phyloP scores from a whole-genome alignment of 2,113 vertebrate species.

The Gadus macrocephalus region DNA sequence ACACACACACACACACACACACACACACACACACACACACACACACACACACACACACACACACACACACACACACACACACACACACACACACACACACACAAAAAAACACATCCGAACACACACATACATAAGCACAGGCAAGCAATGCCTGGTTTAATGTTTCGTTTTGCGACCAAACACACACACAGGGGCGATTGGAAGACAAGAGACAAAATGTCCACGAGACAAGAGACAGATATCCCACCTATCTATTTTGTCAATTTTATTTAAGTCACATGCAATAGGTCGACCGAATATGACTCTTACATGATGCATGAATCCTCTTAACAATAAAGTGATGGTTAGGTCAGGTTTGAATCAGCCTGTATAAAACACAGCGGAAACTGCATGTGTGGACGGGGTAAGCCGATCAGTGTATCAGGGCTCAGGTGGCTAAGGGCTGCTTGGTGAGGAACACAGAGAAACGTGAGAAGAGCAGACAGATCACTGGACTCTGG shows the following conservation, averaged over 20 bases:
- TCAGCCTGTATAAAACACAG: too few species aligned
- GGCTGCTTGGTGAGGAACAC: neutral
- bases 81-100: neutral
- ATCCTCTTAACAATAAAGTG: too few species aligned
- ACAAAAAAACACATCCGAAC: neutral
- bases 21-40: neutral
- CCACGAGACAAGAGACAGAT: too few species aligned
- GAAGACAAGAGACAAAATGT: too few species aligned
- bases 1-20: neutral
- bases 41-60: neutral
- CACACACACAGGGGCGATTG: neutral
- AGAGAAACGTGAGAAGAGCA: neutral
- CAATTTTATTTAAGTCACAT: too few species aligned
- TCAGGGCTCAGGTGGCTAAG: neutral
- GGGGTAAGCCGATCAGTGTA: neutral
- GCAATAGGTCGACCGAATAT: too few species aligned
- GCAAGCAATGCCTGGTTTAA: neutral
- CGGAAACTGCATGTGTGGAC: neutral
- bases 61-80: neutral
- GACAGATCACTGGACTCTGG: neutral
- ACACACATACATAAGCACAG: slow-evolving; percentile 1
- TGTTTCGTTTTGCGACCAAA: neutral
- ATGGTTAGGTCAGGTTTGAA: too few species aligned
- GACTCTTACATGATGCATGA: too few species aligned
- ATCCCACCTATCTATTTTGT: too few species aligned